Percentiles rank a stretch among this genome's conserved stretches.
phyloP scores from a whole-genome alignment of 1,140 invertebrate species.

The Pentalonia nigronervosa region DNA sequence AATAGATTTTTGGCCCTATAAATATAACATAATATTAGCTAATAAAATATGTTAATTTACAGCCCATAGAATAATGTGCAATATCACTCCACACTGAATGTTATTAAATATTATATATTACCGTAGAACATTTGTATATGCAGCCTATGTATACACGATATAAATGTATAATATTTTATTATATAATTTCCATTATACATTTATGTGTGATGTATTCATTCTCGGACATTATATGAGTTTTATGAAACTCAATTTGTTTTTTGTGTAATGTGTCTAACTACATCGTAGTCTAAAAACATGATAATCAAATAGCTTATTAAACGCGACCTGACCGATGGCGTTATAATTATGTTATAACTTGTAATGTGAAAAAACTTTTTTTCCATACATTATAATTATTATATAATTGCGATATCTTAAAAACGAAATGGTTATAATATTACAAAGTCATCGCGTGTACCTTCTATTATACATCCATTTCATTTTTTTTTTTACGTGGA shows the following conservation, averaged over 20 bases:
- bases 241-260: not conserved
- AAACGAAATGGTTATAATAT: not conserved
- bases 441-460: conserved; percentile 7
- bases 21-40: not conserved
- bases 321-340: not conserved
- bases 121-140: too few species aligned
- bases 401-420: not conserved
- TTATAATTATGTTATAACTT: not conserved
- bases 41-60: not conserved
- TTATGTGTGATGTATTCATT: not conserved
- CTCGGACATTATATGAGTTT: not conserved
- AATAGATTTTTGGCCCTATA: not conserved
- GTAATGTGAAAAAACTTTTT: not conserved
- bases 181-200: too few species aligned
- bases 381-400: not conserved
- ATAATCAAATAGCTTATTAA: not conserved
- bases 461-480: not conserved
- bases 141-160: too few species aligned
- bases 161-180: too few species aligned
- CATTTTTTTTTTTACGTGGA: not conserved
- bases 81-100: not conserved
- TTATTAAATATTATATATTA: not conserved
- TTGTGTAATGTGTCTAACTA: not conserved
- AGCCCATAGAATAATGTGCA: not conserved
- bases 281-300: not conserved